Evolutionary conservation across 1,140 invertebrate species (phyloP).

Genomic region (Drosophila baimaii): DNA sequence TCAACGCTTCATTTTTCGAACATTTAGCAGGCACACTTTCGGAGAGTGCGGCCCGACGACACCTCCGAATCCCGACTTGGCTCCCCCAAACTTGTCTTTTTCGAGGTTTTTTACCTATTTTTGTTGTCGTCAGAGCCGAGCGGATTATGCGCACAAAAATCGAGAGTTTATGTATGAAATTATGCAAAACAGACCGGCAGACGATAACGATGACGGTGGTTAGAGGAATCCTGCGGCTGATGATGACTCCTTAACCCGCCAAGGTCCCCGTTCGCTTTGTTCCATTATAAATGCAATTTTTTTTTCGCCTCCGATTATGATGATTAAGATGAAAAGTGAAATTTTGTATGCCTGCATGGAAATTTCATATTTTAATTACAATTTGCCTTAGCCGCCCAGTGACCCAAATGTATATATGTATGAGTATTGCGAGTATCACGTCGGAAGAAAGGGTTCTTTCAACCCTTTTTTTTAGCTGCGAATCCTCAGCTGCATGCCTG

Average conservation of each 20-base stretch:
- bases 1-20: constrained; percentile 74
- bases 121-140: constrained; percentile 60
- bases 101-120: constrained; percentile 39
- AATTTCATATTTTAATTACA: constrained; percentile 72
- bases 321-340: constrained; percentile 47
- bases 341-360: constrained; percentile 35
- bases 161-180: constrained; percentile 75
- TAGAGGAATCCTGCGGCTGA: constrained; percentile 37
- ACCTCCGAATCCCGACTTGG: constrained; percentile 49
- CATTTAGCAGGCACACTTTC: constrained; percentile 60
- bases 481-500: constrained; percentile 44
- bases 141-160: constrained; percentile 70
- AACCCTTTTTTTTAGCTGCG: constrained; percentile 27
- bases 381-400: constrained; percentile 33
- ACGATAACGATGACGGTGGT: constrained; percentile 55
- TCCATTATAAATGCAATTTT: constrained; percentile 39
- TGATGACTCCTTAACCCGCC: constrained; percentile 43
- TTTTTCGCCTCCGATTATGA: constrained; percentile 35
- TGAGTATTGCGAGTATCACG: not conserved
- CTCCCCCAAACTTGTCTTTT: constrained; percentile 12
- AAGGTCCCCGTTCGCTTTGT: constrained; percentile 34
- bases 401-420: constrained; percentile 35
- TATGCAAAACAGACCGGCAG: constrained; percentile 61
- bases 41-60: constrained; percentile 35
- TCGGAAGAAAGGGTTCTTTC: constrained; percentile 19